Percentiles rank a stretch among this genome's conserved stretches.
Conservation (phyloP, 2,888 invertebrate species). For the Drosophila atroscutellata region DNA sequence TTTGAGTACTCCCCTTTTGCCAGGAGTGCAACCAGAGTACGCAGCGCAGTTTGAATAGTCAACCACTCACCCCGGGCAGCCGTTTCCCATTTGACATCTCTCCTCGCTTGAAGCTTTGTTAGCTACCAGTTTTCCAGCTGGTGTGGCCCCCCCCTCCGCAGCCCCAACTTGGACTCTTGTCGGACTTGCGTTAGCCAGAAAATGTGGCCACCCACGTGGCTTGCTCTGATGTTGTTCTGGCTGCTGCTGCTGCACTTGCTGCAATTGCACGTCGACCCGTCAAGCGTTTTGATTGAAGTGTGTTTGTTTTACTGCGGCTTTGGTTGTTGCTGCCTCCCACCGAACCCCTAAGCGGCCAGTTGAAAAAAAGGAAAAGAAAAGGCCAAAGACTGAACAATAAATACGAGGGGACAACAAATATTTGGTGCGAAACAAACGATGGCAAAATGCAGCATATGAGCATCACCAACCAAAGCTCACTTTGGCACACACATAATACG, state of each 20-base stretch:
- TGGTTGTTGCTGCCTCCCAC: slow-evolving; percentile 27
- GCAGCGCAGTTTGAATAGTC: slow-evolving; percentile 43
- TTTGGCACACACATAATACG: slow-evolving; percentile 52
- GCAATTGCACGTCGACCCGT: slow-evolving; percentile 55
- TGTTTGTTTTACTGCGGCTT: slow-evolving; percentile 75
- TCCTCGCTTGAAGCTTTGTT: slow-evolving; percentile 2
- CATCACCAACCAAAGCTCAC: slow-evolving; percentile 19
- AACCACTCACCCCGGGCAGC: neutral
- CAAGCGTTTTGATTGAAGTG: slow-evolving; percentile 76
- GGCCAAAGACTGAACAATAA: slow-evolving; percentile 47
- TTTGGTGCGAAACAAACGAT: slow-evolving; percentile 49
- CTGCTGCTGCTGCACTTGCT: slow-evolving; percentile 39
- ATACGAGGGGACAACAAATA: slow-evolving; percentile 51
- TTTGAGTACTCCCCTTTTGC: slow-evolving; percentile 15
- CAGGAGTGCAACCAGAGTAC: slow-evolving; percentile 36
- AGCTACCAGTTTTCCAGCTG: slow-evolving; percentile 26
- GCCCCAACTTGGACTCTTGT: slow-evolving; percentile 35
- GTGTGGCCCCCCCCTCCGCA: neutral
- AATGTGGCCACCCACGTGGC: slow-evolving; percentile 67
- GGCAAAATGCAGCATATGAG: slow-evolving; percentile 42
- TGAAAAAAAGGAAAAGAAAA: slow-evolving; percentile 3
- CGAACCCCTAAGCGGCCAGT: slow-evolving; percentile 6
- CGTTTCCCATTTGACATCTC: slow-evolving; percentile 9
- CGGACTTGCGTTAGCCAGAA: slow-evolving; percentile 36
- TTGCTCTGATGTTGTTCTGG: slow-evolving; percentile 6